phyloP scores from a whole-genome alignment of 2,888 invertebrate species.

The Diarsia dahlii region DNA sequence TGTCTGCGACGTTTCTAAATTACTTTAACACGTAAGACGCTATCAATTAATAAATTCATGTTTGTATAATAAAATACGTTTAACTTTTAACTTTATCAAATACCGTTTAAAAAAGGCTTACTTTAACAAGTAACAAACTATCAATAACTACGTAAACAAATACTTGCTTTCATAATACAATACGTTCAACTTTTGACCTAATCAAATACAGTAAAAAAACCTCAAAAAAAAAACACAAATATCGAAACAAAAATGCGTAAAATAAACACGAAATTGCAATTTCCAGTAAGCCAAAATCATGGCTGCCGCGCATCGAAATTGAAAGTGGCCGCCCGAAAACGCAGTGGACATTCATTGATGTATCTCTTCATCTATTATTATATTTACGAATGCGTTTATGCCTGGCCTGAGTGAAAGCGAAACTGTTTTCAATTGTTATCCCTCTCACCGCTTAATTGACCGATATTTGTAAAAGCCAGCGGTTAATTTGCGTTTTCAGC shows the following conservation, averaged over 20 bases:
- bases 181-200: not conserved
- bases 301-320: slow-evolving; percentile 77
- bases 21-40: not conserved
- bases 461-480: slow-evolving; percentile 87
- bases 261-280: slow-evolving; percentile 49
- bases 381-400: slow-evolving; percentile 85
- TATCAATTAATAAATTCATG: not conserved
- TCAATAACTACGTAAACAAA: not conserved
- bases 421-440: slow-evolving; percentile 89
- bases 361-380: slow-evolving; percentile 88
- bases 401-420: slow-evolving; percentile 84
- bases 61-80: not conserved
- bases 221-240: slow-evolving; percentile 13
- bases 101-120: not conserved
- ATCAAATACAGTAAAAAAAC: not conserved
- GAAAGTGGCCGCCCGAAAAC: slow-evolving; percentile 85
- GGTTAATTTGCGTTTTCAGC: slow-evolving; percentile 75
- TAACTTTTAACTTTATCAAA: not conserved
- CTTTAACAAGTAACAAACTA: not conserved
- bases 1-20: not conserved
- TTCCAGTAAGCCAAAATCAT: slow-evolving; percentile 62
- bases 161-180: no score
- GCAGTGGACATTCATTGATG: slow-evolving; percentile 85
- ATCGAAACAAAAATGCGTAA: slow-evolving; percentile 14
- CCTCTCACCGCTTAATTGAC: slow-evolving; percentile 86